Conservation (phyloP, 1,140 invertebrate genomes). For the Penaeus japonicus region DNA sequence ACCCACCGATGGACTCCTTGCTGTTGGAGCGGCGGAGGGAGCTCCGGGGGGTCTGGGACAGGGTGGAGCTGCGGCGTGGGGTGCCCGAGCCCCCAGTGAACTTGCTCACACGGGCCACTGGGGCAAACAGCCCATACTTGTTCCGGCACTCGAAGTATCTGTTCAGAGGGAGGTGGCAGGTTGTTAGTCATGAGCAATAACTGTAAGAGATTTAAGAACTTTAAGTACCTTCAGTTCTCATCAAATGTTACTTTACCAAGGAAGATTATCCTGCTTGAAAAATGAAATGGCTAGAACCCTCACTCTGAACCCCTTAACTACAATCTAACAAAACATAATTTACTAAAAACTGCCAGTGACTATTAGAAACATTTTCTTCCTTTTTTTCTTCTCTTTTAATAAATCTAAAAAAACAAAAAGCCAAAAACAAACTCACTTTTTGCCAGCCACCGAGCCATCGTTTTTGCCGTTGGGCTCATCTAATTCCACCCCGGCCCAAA, state of each 20-base stretch:
- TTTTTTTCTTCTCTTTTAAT: too few species aligned
- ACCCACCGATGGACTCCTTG: conserved; percentile 83
- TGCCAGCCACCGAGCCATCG: conserved; percentile 89
- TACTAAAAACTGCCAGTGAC: too few species aligned
- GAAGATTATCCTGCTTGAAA: too few species aligned
- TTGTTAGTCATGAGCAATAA: too few species aligned
- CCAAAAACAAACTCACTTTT: conserved; percentile 64
- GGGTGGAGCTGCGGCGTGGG: conserved; percentile 70
- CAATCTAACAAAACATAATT: too few species aligned
- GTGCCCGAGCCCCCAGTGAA: conserved; percentile 74
- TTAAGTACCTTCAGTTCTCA: too few species aligned
- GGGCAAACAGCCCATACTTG: conserved; percentile 92
- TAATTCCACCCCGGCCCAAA: conserved; percentile 95
- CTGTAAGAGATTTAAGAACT: too few species aligned
- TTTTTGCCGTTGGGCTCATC: conserved; percentile 95
- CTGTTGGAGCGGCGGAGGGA: conserved; percentile 78
- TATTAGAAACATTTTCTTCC: too few species aligned
- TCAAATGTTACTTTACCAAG: too few species aligned
- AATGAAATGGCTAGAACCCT: too few species aligned
- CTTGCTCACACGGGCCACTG: conserved; percentile 83
- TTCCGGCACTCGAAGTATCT: conserved; percentile 95
- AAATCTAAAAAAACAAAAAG: neutral
- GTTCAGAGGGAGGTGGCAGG: conserved; percentile 60
- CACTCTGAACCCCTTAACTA: too few species aligned
- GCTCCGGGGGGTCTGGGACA: conserved; percentile 67